Evolutionary conservation across 2,113 vertebrate species (phyloP).

Genomic region (Aepyceros melampus): DNA sequence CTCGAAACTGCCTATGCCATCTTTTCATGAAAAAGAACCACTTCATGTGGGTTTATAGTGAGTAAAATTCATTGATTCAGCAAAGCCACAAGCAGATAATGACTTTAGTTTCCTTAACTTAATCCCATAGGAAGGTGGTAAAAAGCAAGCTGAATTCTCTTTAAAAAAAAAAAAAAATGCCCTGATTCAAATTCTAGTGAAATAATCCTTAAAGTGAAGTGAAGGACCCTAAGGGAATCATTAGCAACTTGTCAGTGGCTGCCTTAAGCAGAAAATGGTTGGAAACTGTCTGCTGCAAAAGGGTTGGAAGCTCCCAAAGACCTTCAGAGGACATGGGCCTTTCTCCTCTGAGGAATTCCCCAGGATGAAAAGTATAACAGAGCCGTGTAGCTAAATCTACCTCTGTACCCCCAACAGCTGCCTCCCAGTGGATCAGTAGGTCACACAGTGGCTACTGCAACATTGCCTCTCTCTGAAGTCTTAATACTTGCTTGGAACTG

Average conservation of each 20-base stretch:
- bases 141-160: slow-evolving; percentile 45
- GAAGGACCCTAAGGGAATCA: background rate
- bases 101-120: slow-evolving; percentile 50
- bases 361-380: background rate
- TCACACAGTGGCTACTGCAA: background rate
- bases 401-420: background rate
- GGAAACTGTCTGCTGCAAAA: background rate
- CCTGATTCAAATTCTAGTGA: slow-evolving; percentile 51
- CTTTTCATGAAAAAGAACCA: slow-evolving; percentile 37
- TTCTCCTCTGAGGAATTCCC: background rate
- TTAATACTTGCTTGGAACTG: background rate
- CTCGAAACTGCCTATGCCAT: background rate
- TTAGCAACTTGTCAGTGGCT: background rate
- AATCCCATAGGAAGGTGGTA: slow-evolving; percentile 35
- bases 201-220: slow-evolving; percentile 11
- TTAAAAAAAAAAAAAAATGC: background rate
- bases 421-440: background rate
- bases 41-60: slow-evolving; percentile 17
- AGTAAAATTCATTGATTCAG: slow-evolving; percentile 62
- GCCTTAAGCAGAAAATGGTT: background rate
- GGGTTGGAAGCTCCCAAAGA: background rate
- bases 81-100: slow-evolving; percentile 52
- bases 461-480: background rate
- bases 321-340: background rate
- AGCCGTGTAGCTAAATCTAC: background rate